These are phyloP conservation scores for Falco naumanni DNA, from an alignment of 2,797 vertebrate species.

Conservation along the genomic window DNA sequence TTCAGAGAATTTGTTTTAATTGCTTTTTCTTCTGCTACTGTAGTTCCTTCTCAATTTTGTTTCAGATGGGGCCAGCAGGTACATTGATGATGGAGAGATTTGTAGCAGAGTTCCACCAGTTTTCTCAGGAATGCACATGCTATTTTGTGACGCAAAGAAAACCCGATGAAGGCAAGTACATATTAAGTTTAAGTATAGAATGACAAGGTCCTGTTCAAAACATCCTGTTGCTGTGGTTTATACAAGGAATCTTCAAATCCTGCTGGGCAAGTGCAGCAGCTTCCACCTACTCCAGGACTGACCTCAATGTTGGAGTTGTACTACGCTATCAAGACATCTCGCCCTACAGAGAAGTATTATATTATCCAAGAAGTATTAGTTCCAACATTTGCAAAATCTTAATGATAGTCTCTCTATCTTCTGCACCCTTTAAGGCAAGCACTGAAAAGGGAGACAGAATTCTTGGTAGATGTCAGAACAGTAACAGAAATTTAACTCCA, in stretches of 20 bases:
- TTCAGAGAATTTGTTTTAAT: constrained; percentile 22
- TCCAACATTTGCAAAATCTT: constrained; percentile 26
- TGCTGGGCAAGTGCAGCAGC: constrained; percentile 18
- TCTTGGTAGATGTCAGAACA: neutral
- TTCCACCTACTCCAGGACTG: constrained; percentile 22
- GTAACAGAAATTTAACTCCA: constrained; percentile 14
- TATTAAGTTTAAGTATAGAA: neutral
- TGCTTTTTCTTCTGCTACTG: constrained; percentile 34
- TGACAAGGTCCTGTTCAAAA: constrained; percentile 23
- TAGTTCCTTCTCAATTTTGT: constrained; percentile 24
- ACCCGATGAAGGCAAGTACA: constrained; percentile 50
- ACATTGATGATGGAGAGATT: neutral
- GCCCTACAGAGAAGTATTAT: constrained; percentile 3
- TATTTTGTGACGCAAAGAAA: constrained; percentile 44
- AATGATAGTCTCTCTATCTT: neutral
- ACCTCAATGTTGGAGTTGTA: constrained; percentile 8
- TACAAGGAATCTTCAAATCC: constrained; percentile 40
- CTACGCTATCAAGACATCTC: constrained; percentile 15
- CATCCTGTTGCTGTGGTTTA: constrained; percentile 17
- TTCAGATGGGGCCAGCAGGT: constrained; percentile 42
- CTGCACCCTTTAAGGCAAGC: constrained; percentile 32
- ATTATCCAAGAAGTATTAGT: constrained; percentile 7
- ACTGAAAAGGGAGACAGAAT: constrained; percentile 9
- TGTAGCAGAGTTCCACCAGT: constrained; percentile 41
- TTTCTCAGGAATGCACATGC: constrained; percentile 58